Percentiles rank a stretch among this genome's conserved stretches.
Evolutionary conservation across 2,888 invertebrate genomes (phyloP).

Genomic region (Drosophila demipolita): DNA sequence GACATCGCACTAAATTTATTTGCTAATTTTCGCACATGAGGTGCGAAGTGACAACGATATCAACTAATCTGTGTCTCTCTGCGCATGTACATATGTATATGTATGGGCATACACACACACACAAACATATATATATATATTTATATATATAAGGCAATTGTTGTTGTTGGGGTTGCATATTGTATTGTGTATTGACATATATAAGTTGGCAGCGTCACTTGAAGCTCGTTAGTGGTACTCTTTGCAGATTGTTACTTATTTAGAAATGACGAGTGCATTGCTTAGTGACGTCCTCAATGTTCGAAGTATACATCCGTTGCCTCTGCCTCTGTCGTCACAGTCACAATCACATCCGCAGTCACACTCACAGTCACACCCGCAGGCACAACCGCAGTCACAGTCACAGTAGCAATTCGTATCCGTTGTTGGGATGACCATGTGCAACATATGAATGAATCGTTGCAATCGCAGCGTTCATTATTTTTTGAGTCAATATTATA

Average conservation of each 20-base stretch:
- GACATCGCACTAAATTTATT: conserved; percentile 30
- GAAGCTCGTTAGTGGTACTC: conserved; percentile 1
- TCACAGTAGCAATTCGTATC: neutral
- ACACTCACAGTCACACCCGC: neutral
- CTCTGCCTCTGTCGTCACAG: neutral
- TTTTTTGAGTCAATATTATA: neutral
- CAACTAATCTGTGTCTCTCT: conserved; percentile 10
- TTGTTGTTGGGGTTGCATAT: neutral
- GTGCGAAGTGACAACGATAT: conserved; percentile 45
- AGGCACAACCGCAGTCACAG: neutral
- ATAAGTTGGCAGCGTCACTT: neutral
- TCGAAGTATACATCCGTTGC: neutral
- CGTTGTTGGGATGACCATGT: neutral
- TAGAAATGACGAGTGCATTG: conserved; percentile 29
- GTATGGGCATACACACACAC: neutral
- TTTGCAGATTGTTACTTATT: conserved; percentile 16
- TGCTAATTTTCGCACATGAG: conserved; percentile 66
- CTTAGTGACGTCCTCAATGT: neutral
- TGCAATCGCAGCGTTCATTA: neutral
- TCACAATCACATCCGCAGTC: neutral
- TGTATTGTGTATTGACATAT: neutral
- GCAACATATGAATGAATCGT: conserved; percentile 6
- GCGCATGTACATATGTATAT: neutral
- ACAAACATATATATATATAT: too few relatives aligned
- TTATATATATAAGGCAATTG: neutral